Evolutionary conservation across 2,888 invertebrate genomes (phyloP).

Genomic region (Penaeus monodon): DNA sequence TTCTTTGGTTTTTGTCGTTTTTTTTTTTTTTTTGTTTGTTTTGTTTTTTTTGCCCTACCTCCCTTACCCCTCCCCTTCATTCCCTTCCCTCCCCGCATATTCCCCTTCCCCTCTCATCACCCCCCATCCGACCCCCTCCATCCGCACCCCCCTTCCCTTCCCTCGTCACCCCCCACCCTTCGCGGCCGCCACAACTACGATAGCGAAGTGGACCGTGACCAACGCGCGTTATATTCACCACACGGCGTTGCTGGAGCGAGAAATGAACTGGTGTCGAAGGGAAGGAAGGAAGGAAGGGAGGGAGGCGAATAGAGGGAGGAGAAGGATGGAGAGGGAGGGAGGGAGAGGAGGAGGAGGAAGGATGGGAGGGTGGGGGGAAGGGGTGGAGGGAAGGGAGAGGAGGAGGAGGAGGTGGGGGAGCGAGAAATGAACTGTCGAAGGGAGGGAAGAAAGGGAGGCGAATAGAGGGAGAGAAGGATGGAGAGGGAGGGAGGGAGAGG

Average conservation of each 20-base stretch:
- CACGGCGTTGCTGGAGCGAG: not conserved
- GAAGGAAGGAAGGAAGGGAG: not conserved
- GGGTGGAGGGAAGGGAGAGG: too few relatives aligned
- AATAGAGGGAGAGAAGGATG: not conserved
- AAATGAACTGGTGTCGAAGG: not conserved
- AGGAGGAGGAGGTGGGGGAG: too few relatives aligned
- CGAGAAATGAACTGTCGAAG: not conserved
- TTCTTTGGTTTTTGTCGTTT: too few relatives aligned
- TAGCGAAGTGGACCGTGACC: not conserved
- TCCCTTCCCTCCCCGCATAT: not conserved
- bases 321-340: too few relatives aligned
- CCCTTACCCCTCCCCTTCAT: too few relatives aligned
- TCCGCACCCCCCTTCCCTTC: not conserved
- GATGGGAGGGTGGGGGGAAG: too few relatives aligned
- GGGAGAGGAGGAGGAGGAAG: too few relatives aligned
- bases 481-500: too few relatives aligned
- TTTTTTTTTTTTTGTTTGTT: too few relatives aligned
- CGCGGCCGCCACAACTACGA: not conserved
- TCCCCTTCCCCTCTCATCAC: not conserved
- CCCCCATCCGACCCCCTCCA: not conserved
- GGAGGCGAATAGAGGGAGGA: too few relatives aligned
- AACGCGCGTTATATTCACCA: not conserved
- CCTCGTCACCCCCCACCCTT: not conserved
- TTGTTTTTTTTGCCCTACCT: too few relatives aligned
- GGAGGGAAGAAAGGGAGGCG: not conserved